Evolutionary conservation across 64 coral and sea anemone genomes (phyloP).

Genomic region (Pachyseris speciosa): DNA sequence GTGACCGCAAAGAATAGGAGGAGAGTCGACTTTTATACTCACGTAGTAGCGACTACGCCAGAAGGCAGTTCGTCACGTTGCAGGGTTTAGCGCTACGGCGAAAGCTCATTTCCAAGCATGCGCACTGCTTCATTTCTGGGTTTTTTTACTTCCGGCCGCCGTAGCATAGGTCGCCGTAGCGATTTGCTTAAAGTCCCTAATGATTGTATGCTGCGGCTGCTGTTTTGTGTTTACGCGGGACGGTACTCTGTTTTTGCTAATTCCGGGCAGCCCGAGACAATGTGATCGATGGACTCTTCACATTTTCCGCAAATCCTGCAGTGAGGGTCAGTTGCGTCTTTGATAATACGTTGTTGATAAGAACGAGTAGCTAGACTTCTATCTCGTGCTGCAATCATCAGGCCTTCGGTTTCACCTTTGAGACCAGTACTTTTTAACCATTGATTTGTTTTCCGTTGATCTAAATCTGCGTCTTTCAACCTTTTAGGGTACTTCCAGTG

Average conservation of each 20-base stretch:
- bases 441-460: not conserved
- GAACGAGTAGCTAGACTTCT: not conserved
- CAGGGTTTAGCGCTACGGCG: too few species aligned
- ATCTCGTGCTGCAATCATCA: not conserved
- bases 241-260: not conserved
- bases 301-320: not conserved
- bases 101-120: too few species aligned
- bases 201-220: not conserved
- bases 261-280: not conserved
- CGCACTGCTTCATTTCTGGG: too few species aligned
- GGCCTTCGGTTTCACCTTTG: not conserved
- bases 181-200: too few species aligned
- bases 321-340: not conserved
- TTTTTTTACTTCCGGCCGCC: too few species aligned
- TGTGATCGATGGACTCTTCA: not conserved
- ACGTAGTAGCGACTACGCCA: too few species aligned
- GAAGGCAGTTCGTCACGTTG: too few species aligned
- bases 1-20: too few species aligned
- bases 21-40: too few species aligned
- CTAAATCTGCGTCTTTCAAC: not conserved
- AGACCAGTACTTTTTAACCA: not conserved
- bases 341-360: too few species aligned
- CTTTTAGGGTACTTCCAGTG: not conserved
- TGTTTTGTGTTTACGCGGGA: not conserved
- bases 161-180: too few species aligned